phyloP scores from a whole-genome alignment of 2,888 invertebrate genomes.

The Schizaphis graminum region DNA sequence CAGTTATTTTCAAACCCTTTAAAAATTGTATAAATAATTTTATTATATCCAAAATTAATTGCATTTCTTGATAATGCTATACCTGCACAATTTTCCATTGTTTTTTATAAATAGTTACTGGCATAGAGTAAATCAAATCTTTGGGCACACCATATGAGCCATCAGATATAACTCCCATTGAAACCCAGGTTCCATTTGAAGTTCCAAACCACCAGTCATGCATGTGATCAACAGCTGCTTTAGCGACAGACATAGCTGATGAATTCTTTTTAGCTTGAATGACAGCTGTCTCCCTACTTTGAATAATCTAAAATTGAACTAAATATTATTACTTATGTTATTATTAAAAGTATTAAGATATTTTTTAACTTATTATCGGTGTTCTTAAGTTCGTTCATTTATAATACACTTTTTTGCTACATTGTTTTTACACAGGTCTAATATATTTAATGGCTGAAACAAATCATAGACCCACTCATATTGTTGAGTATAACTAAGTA shows the following conservation, averaged over 20 bases:
- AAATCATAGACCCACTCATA: no score
- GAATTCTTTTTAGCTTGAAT: conserved; percentile 98
- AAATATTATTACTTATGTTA: neutral
- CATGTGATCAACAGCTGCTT: conserved; percentile 98
- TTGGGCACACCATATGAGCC: conserved; percentile 93
- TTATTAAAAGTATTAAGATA: neutral
- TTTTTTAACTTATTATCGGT: no score
- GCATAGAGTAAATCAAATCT: conserved; percentile 96
- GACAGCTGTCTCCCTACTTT: conserved; percentile 97
- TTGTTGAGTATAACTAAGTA: no score
- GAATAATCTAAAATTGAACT: conserved; percentile 80
- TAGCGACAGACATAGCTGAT: conserved; percentile 98
- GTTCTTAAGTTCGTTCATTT: no score
- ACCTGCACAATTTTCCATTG: conserved; percentile 87
- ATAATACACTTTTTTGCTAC: no score
- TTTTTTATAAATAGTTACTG: conserved; percentile 84
- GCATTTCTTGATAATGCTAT: conserved; percentile 48
- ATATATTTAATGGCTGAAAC: no score
- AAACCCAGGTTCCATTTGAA: conserved; percentile 81
- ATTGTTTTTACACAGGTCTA: no score
- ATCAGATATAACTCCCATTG: conserved; percentile 97
- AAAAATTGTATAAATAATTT: conserved; percentile 67
- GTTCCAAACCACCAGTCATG: conserved; percentile 96
- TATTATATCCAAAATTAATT: neutral
- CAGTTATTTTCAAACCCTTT: conserved; percentile 83